phyloP scores from a whole-genome alignment of 2,888 invertebrate species.

The Clepsis dumicolana region DNA sequence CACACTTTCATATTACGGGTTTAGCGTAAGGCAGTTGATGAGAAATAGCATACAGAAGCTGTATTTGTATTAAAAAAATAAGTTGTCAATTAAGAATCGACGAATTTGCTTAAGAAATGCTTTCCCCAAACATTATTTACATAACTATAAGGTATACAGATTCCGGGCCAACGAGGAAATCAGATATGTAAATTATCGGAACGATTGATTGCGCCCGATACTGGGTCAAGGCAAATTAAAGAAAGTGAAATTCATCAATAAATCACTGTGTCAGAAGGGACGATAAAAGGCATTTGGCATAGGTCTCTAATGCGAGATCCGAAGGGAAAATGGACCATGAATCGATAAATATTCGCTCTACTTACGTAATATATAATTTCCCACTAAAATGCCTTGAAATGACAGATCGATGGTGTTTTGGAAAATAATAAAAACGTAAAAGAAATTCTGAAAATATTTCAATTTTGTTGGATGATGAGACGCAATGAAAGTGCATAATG shows the following conservation, averaged over 20 bases:
- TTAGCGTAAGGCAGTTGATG: neutral
- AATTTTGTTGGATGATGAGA: neutral
- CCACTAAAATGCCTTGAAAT: neutral
- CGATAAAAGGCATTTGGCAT: conserved; percentile 68
- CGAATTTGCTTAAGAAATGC: conserved; percentile 7
- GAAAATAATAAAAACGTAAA: conserved; percentile 20
- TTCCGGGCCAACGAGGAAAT: conserved; percentile 25
- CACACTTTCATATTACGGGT: too few relatives aligned
- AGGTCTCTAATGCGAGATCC: conserved; percentile 60
- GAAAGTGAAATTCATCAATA: conserved; percentile 47
- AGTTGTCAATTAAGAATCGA: neutral
- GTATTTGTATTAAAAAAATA: neutral
- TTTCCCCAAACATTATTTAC: conserved; percentile 28
- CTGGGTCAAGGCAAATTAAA: conserved; percentile 42
- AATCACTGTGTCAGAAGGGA: conserved; percentile 53
- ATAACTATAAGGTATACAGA: conserved; percentile 35
- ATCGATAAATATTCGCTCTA: conserved; percentile 70
- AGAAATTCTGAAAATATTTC: conserved; percentile 29
- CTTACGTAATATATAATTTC: conserved; percentile 61
- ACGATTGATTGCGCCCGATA: conserved; percentile 42
- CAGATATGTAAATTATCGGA: conserved; percentile 39
- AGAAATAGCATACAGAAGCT: neutral
- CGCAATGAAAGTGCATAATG: neutral
- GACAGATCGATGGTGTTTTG: neutral
- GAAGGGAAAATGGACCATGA: conserved; percentile 67